A percentile compares a stretch with the other conserved stretches of the same genome.
Evolutionary conservation across 2,888 invertebrate genomes (phyloP).

Genomic region (Mystacides longicornis): DNA sequence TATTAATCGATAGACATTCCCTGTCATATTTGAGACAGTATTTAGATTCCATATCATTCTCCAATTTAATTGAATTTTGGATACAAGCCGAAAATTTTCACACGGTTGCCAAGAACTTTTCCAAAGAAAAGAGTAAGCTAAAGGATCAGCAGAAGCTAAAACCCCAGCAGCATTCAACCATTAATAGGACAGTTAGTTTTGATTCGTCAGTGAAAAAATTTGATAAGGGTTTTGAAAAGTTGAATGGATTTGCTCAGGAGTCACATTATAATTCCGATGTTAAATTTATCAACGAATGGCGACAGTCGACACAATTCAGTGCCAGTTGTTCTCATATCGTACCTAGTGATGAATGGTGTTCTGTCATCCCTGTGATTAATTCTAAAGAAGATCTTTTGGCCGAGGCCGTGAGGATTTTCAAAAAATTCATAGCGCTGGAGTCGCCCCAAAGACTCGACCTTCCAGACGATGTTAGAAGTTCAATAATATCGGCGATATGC

Average conservation of each 20-base stretch:
- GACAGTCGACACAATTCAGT: constrained; percentile 4
- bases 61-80: constrained; percentile 65
- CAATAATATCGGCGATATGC: constrained; percentile 59
- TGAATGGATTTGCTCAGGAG: constrained; percentile 8
- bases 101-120: constrained; percentile 32
- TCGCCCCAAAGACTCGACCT: constrained; percentile 53
- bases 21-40: constrained; percentile 79
- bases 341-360: background rate
- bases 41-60: constrained; percentile 67
- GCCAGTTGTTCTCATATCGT: constrained; percentile 19
- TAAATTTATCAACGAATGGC: constrained; percentile 4
- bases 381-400: constrained; percentile 34
- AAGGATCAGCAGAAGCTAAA: background rate
- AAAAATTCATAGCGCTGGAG: constrained; percentile 69
- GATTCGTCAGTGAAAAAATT: constrained; percentile 16
- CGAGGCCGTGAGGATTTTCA: constrained; percentile 65
- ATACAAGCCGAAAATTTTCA: constrained; percentile 66
- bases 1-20: constrained; percentile 70
- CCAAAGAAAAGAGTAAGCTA: constrained; percentile 11
- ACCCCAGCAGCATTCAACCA: constrained; percentile 1
- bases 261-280: background rate
- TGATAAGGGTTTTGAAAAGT: constrained; percentile 3
- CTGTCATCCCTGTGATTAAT: background rate
- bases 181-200: constrained; percentile 18
- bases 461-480: constrained; percentile 50